Evolutionary conservation across 2,113 vertebrate genomes (phyloP).

Genomic region (Emydura subglobosa): DNA sequence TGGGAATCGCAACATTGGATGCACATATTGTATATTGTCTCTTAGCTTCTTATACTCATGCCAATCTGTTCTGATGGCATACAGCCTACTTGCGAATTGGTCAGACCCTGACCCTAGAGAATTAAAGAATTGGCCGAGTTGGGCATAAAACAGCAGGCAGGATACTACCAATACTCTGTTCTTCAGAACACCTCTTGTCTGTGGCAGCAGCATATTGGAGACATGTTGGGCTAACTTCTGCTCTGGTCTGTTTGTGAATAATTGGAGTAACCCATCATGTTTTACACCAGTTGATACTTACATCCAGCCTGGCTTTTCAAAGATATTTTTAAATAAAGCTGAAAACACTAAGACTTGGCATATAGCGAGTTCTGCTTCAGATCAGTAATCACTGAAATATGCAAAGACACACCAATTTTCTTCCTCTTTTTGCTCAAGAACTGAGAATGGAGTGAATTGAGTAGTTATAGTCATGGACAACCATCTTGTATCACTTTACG

Average conservation of each 20-base stretch:
- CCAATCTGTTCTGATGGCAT: constrained; percentile 7
- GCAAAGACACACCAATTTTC: not conserved
- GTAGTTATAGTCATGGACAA: not conserved
- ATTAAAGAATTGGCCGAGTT: not conserved
- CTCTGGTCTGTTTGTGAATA: not conserved
- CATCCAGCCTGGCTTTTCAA: not conserved
- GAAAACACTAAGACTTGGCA: not conserved
- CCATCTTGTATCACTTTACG: not conserved
- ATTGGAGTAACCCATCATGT: not conserved
- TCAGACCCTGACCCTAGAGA: not conserved
- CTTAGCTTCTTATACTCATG: not conserved
- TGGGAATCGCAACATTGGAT: not conserved
- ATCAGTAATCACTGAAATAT: not conserved
- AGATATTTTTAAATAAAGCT: not conserved
- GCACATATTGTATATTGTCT: not conserved
- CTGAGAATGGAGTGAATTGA: not conserved
- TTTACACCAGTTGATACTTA: not conserved
- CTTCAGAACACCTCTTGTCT: not conserved
- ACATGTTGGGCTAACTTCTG: not conserved
- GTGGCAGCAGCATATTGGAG: not conserved
- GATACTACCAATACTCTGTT: not conserved
- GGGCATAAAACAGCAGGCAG: not conserved
- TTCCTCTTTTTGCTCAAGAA: not conserved
- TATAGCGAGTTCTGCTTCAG: not conserved
- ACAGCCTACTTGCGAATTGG: constrained; percentile 1